Evolutionary conservation across 2,888 invertebrate species (phyloP), one percentile per base, ranked within the genome.

Genomic region (Julus scandinavius): DNA sequence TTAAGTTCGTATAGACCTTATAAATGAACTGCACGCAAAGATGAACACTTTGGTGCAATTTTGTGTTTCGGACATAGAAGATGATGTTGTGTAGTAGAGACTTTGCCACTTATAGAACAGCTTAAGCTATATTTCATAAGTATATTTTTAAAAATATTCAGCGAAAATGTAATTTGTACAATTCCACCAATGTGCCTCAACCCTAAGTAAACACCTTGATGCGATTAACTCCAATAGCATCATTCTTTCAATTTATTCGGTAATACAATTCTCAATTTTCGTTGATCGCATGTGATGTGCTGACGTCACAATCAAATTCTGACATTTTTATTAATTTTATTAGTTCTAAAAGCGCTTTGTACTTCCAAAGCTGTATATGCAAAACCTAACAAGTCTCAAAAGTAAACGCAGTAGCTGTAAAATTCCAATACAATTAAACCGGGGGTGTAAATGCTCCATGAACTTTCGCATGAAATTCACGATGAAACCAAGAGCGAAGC

Each of bases 401-500:
- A 0, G 29, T 29, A 63, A 63, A n/a, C 63, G n/a, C 63, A n/a
- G 7, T n/a, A 17, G 20, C 63, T 63, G 63, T n/a, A n/a, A n/a
- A 63, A 63, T 63, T 63, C 20, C 63, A n/a, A n/a, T 17, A 15
- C 63, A 6, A 63, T 63, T 63, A 63, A 63, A 63, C n/a, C 63
- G n/a, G 5, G 63, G 63, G 63, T 63, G 63, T 63, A 63, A 63
- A 63, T 63, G 63, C 63, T 63, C 63, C 6, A 6, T 63, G 63
- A n/a, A 63, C 63, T 63, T 63, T 63, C n/a, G 20, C 63, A 20
- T 20, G 63, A 63, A 63, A 63, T 6, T 15, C 63, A 63, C 63
- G 63, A 17, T 63, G 63, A 63, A 63, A 63, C n/a, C 63, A 17
- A 63, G n/a, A 17, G n/a, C 63, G 63, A 63, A 63, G 63, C 63